Evolutionary conservation across 2,797 vertebrate species (phyloP), one percentile per base, ranked within the genome.

Genomic region (Kryptolebias ocellatus): DNA sequence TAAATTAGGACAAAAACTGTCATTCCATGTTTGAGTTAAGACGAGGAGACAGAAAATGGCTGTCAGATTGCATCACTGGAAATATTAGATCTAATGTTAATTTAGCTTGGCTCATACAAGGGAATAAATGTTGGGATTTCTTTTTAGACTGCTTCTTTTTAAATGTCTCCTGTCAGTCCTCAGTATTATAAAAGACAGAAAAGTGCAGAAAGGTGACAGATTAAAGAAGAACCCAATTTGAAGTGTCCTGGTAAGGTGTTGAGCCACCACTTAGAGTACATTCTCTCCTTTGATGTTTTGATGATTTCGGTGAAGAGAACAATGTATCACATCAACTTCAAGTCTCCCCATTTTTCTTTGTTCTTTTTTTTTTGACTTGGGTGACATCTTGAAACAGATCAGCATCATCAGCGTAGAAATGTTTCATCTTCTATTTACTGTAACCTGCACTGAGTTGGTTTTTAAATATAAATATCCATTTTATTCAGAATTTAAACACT

Each of bases 141-240:
- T 39, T 71, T 55, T 34, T 18, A 67, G 2, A 10, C n/a, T n/a
- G 14, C 10, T 29, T 39, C 42, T 34, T 46, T 61, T 69, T 60
- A 3, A 29, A 65, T 52, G 27, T 53, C 34, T 69, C 28, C 42
- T 49, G 10, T 42, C 24, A 34, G 18, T 10, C 53, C 18, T 53
- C 34, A 5, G 24, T 42, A 57, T 49, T n/a, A 53, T 16, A 12
- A 16, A 50, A 12, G 17, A 20, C 29, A 55, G n/a, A 9, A 17
- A 37, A 18, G 9, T 18, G 28, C 44, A 44, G 50, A 31, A n/a
- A 47, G 10, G 18, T 51, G 39, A 58, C 16, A 9, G 28, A 17
- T 5, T 4, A 10, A 11, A n/a, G 14, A 2, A 11, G n/a, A 46
- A 46, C 46, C 0, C 53, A 34, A 18, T 34, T 54, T 55, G 11